Percentiles rank a stretch among this genome's conserved stretches.
Evolutionary conservation across 1,140 invertebrate species (phyloP).

Genomic region (Drosophila saltans): DNA sequence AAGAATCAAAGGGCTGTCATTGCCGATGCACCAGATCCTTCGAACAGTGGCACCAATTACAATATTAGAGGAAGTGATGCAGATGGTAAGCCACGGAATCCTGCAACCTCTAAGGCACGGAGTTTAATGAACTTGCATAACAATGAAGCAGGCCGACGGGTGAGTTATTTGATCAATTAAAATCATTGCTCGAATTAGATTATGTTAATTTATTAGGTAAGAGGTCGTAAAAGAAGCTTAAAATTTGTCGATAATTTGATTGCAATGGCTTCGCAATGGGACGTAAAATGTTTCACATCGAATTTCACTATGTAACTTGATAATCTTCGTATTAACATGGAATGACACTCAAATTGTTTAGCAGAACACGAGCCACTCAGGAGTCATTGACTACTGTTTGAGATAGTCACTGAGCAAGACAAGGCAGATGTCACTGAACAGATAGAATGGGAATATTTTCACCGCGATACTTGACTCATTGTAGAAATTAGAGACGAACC

Average conservation of each 20-base stretch:
- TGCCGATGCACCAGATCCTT: constrained; percentile 40
- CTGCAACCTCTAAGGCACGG: constrained; percentile 87
- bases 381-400: neutral
- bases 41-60: constrained; percentile 19
- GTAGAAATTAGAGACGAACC: neutral
- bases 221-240: too few relatives aligned
- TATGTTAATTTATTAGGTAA: too few relatives aligned
- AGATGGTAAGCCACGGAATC: constrained; percentile 53
- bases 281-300: too few relatives aligned
- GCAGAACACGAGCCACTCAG: neutral
- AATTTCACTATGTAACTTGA: neutral
- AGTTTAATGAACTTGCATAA: constrained; percentile 97
- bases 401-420: neutral
- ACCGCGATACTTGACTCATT: too few relatives aligned
- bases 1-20: constrained; percentile 79
- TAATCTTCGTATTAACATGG: neutral
- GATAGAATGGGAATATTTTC: too few relatives aligned
- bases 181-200: neutral
- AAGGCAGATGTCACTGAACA: constrained; percentile 1
- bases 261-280: too few relatives aligned
- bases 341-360: neutral
- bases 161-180: constrained; percentile 84
- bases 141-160: constrained; percentile 96
- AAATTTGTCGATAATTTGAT: too few relatives aligned
- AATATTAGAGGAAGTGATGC: constrained; percentile 31